Percentiles rank a stretch among this genome's conserved stretches.
Conservation (phyloP, 1,140 invertebrate genomes). For the Pachyrhynchus sulphureomaculatus region DNA sequence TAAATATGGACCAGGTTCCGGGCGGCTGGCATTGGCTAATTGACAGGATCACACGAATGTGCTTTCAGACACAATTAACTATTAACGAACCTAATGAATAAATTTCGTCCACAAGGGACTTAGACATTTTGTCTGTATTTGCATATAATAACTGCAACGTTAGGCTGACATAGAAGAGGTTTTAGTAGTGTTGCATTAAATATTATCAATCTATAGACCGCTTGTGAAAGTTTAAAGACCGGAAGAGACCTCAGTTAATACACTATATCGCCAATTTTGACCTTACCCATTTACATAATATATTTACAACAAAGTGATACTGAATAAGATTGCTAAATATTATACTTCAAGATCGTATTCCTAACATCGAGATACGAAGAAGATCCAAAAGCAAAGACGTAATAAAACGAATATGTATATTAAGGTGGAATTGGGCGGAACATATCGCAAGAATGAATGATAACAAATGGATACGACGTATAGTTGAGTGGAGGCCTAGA, state of each 20-base stretch:
- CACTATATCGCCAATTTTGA: neutral
- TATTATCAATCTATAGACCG: neutral
- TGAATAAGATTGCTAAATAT: too few relatives aligned
- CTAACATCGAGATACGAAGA: too few relatives aligned
- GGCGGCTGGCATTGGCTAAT: conserved; percentile 6
- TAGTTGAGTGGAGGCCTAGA: too few relatives aligned
- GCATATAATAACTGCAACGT: conserved; percentile 17
- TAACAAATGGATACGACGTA: too few relatives aligned
- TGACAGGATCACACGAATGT: conserved; percentile 28
- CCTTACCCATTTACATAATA: too few relatives aligned
- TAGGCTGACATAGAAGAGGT: neutral
- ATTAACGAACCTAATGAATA: conserved; percentile 25
- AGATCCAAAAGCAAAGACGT: too few relatives aligned
- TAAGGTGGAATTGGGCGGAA: too few relatives aligned
- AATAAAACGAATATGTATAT: too few relatives aligned
- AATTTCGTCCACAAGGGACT: conserved; percentile 5
- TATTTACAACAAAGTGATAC: too few relatives aligned
- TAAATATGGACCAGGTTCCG: conserved; percentile 13
- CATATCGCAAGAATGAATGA: too few relatives aligned
- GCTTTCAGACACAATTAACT: conserved; percentile 28
- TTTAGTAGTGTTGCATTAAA: conserved; percentile 4
- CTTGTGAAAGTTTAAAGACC: neutral
- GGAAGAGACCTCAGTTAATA: neutral
- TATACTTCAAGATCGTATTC: too few relatives aligned
- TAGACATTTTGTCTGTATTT: conserved; percentile 4